A percentile compares a stretch with the other conserved stretches of the same genome.
Evolutionary conservation across 2,797 vertebrate species (phyloP).

Genomic region (Discoglossus pictus): DNA sequence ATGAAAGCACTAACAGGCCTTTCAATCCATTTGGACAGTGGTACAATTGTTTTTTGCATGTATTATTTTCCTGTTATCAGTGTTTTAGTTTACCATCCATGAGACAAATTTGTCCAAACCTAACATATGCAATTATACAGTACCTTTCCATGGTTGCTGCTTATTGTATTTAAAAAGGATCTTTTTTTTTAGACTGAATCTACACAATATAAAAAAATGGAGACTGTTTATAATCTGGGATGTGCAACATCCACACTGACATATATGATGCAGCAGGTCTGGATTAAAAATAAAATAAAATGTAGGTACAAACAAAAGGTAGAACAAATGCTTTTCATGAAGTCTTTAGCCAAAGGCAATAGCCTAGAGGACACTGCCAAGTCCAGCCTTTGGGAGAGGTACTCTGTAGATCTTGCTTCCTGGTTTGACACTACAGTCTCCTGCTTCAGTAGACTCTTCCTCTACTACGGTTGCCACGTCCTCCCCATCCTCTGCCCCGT

Average conservation of each 20-base stretch:
- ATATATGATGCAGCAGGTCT: conserved; percentile 4
- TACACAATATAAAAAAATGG: conserved; percentile 12
- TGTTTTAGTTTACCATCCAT: no score
- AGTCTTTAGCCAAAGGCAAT: conserved; percentile 73
- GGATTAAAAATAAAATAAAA: conserved; percentile 43
- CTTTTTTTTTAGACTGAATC: no score
- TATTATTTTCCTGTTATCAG: no score
- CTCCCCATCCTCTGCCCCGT: conserved; percentile 87
- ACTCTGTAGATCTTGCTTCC: conserved; percentile 54
- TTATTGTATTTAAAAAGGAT: no score
- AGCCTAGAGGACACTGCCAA: conserved; percentile 43
- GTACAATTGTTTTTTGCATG: no score
- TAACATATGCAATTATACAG: no score
- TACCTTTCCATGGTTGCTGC: neutral
- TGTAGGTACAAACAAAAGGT: conserved; percentile 77
- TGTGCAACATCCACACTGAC: neutral
- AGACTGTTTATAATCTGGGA: conserved; percentile 1
- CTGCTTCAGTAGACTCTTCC: conserved; percentile 87
- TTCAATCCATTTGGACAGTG: no score
- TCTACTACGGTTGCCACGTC: conserved; percentile 89
- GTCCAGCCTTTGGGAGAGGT: conserved; percentile 52
- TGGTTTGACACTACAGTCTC: conserved; percentile 52
- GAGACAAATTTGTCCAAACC: no score
- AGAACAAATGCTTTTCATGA: conserved; percentile 72
- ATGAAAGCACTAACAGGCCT: no score